Percentiles rank a stretch among this genome's conserved stretches.
Conservation (phyloP, 2,113 vertebrate species). For the Tyto alba region DNA sequence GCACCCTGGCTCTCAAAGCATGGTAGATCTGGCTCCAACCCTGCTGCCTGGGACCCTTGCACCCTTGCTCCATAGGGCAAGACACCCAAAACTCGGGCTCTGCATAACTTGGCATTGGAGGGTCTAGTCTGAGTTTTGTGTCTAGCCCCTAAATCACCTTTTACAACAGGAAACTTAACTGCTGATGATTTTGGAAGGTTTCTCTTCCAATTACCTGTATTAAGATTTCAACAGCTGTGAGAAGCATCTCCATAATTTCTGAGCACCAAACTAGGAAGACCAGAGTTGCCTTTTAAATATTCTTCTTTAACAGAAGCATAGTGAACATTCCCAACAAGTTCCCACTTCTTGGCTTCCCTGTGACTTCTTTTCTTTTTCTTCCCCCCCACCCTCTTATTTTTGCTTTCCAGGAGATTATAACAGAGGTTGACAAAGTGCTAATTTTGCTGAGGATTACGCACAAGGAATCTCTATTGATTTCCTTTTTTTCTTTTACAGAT, state of each 20-base stretch:
- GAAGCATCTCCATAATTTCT: background rate
- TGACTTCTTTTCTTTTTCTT: background rate
- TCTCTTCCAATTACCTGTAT: background rate
- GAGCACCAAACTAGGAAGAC: background rate
- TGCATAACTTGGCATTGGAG: background rate
- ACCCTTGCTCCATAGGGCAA: background rate
- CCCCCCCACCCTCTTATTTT: background rate
- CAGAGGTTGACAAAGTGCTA: constrained; percentile 30
- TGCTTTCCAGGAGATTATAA: constrained; percentile 50
- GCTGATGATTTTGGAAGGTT: background rate
- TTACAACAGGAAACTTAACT: background rate
- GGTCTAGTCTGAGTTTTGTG: too few species aligned
- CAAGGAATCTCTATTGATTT: constrained; percentile 45
- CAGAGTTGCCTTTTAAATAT: background rate
- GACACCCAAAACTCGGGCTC: background rate
- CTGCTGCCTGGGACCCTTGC: background rate
- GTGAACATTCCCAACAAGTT: background rate
- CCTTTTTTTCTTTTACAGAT: constrained; percentile 29
- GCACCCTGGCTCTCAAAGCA: background rate
- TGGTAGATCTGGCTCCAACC: background rate
- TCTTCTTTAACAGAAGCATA: background rate
- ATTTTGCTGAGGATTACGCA: constrained; percentile 51
- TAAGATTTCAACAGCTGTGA: background rate
- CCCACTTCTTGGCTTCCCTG: background rate
- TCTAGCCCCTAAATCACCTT: background rate